A percentile compares a stretch with the other conserved stretches of the same genome.
These are phyloP conservation scores for Eueremaeus valkanovi DNA, from an alignment of 2,888 invertebrate genomes.

Conservation along the genomic window DNA sequence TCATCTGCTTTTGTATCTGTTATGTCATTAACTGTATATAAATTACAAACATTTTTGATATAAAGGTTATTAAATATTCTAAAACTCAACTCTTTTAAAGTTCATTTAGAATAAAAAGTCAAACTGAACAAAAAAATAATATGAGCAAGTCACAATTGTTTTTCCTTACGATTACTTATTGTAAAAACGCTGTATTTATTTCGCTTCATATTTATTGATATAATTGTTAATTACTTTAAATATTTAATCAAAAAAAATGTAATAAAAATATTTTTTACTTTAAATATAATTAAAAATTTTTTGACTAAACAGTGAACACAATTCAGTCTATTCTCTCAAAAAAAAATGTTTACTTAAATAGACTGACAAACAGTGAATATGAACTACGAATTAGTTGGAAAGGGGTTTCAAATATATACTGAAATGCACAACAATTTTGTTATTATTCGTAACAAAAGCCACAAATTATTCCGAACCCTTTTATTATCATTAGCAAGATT, in stretches of 20 bases:
- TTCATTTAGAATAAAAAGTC: neutral
- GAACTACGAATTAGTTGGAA: too few relatives aligned
- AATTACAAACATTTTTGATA: neutral
- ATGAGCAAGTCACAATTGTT: neutral
- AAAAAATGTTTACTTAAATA: too few relatives aligned
- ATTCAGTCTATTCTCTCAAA: too few relatives aligned
- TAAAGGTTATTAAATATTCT: neutral
- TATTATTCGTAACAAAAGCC: too few relatives aligned
- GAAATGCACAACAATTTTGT: too few relatives aligned
- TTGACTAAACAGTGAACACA: too few relatives aligned
- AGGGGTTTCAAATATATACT: too few relatives aligned
- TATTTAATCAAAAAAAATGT: neutral
- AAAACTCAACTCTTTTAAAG: neutral
- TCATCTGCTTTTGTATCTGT: neutral
- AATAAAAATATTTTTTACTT: neutral
- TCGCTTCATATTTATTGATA: too few relatives aligned
- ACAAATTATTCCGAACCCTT: too few relatives aligned
- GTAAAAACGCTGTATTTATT: conserved; percentile 15
- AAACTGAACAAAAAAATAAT: neutral
- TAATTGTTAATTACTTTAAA: conserved; percentile 8
- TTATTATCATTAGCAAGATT: too few relatives aligned
- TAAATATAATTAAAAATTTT: neutral
- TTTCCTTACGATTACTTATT: neutral
- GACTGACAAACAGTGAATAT: too few relatives aligned
- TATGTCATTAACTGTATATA: conserved; percentile 6